Evolutionary conservation across 2,888 invertebrate genomes (phyloP).

Genomic region (Megamerina dolium): DNA sequence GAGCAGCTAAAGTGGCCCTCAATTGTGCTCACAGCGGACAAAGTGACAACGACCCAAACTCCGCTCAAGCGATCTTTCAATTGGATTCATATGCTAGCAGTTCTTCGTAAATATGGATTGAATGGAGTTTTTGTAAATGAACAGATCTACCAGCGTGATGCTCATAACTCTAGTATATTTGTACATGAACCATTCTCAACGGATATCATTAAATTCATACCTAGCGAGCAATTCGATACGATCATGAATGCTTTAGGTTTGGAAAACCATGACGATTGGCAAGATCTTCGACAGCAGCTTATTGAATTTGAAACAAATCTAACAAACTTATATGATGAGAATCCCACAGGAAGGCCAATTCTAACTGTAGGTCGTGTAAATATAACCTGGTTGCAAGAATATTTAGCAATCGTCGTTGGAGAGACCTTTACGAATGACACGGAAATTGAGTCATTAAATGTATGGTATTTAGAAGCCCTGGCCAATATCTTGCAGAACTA

Average conservation of each 20-base stretch:
- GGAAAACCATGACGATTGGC: not conserved
- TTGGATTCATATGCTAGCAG: constrained; percentile 22
- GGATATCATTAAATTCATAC: constrained; percentile 20
- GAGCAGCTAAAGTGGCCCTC: constrained; percentile 21
- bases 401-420: constrained; percentile 17
- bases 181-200: constrained; percentile 24
- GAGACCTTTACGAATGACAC: constrained; percentile 9
- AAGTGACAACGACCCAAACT: not conserved
- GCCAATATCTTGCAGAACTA: constrained; percentile 14
- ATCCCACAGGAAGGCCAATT: too few relatives aligned
- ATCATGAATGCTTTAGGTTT: constrained; percentile 16
- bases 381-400: constrained; percentile 20
- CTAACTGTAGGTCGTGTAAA: constrained; percentile 13
- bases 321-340: constrained; percentile 8
- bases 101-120: constrained; percentile 23
- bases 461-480: constrained; percentile 19
- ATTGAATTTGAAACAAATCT: constrained; percentile 17
- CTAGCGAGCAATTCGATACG: not conserved
- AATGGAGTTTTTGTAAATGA: constrained; percentile 24
- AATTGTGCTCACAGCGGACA: constrained; percentile 5
- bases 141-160: constrained; percentile 17
- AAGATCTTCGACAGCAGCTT: constrained; percentile 16
- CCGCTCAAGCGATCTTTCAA: too few relatives aligned
- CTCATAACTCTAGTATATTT: constrained; percentile 12
- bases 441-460: constrained; percentile 19